A percentile compares a stretch with the other conserved stretches of the same genome.
These are phyloP conservation scores for Drosophila longiperda DNA, from an alignment of 2,888 invertebrate genomes.

Conservation along the genomic window DNA sequence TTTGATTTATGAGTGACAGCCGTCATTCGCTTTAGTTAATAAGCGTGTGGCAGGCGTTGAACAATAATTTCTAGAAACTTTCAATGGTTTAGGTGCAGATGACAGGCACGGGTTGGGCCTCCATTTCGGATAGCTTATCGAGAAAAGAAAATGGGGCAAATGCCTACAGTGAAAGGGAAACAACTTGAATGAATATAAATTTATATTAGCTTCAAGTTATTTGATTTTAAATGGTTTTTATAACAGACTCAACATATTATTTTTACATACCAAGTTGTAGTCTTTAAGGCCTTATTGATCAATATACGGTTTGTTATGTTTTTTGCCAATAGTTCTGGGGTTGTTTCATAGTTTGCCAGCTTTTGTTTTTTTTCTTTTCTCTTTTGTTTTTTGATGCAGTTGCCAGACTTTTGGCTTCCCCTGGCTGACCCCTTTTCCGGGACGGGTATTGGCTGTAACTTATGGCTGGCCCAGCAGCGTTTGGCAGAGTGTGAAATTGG, in stretches of 20 bases:
- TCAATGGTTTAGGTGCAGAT: neutral
- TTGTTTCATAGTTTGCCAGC: constrained; percentile 21
- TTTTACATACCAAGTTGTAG: neutral
- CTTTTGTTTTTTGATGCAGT: constrained; percentile 22
- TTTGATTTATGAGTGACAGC: constrained; percentile 59
- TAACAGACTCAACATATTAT: neutral
- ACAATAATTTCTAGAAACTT: constrained; percentile 40
- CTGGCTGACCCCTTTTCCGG: constrained; percentile 50
- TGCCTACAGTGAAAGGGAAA: neutral
- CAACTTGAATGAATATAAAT: neutral
- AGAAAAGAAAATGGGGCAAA: neutral
- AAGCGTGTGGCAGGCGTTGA: constrained; percentile 63
- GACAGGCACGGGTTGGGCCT: constrained; percentile 6
- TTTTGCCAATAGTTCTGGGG: constrained; percentile 19
- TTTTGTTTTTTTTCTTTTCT: constrained; percentile 33
- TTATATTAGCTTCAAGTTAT: neutral
- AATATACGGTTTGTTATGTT: constrained; percentile 20
- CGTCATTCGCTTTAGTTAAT: constrained; percentile 71
- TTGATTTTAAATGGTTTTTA: neutral
- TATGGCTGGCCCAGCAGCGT: constrained; percentile 74
- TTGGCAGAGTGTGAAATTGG: constrained; percentile 80
- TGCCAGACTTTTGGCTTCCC: constrained; percentile 33
- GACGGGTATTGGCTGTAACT: constrained; percentile 64
- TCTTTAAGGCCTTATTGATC: constrained; percentile 21
- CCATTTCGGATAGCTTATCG: neutral